Evolutionary conservation across 2,888 invertebrate species (phyloP), one percentile per base, ranked within the genome.

Genomic region (Rhodophaea formosa): DNA sequence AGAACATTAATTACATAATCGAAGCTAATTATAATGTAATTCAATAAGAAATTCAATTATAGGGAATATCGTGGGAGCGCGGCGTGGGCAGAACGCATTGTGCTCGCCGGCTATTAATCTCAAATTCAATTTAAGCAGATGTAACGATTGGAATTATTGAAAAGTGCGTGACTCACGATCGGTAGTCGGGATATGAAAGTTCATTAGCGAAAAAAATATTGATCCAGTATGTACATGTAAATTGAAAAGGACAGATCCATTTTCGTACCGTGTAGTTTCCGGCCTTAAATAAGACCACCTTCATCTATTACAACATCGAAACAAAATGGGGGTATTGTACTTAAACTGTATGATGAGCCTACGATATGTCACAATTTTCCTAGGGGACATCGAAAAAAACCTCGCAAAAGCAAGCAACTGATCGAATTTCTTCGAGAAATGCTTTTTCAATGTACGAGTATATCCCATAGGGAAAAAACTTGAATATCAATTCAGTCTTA

Each of bases 21-120:
- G 68, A 65, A 71, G 59, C 70, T 82, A 82, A 84, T 84, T 84
- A 82, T 76, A 82, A 78, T 82, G 81, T 87, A 85, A 87, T 86
- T 84, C 79, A 87, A 87, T 87, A 82, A 82, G 77, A 77, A 74
- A 77, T 76, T 75, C 71, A 78, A 77, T 79, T 81, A 80, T 69
- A 68, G 60, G 64, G 68, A 75, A 67, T 62, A 60, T 69, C 77
- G 82, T 82, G 82, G 77, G 83, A 77, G 71, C 68, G 61, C 58
- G 65, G 75, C 76, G 77, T 77, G 77, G 77, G 73, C 70, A 39
- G 65, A 56, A 63, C 65, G 65, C 70, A 69, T 70, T 70, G 65
- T 74, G 79, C 82, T 69, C 66, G 64, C 68, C 74, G 74, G 77
- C 79, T 73, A 86, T 85, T 84, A 86, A 87, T 88, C 84, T 86